These are phyloP conservation scores for Eledone cirrhosa DNA, from an alignment of 2,888 invertebrate species.

Conservation along the genomic window DNA sequence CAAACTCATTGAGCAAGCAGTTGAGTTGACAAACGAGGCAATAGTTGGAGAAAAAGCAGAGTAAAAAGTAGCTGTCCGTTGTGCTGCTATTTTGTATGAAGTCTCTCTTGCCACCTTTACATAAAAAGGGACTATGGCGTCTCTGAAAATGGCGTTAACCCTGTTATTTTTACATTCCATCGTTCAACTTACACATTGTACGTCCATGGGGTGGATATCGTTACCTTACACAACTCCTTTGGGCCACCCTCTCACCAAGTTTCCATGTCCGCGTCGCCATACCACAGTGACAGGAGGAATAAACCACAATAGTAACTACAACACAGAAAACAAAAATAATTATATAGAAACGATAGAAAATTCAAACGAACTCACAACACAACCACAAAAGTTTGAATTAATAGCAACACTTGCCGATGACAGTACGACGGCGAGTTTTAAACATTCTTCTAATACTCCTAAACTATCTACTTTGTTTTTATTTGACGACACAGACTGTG, in stretches of 20 bases:
- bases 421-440: no score
- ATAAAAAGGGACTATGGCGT: not conserved
- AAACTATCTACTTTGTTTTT: not conserved
- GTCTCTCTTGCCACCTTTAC: no score
- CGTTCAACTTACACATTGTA: not conserved
- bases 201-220: not conserved
- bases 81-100: no score
- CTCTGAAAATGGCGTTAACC: slow-evolving; percentile 15
- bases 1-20: not conserved
- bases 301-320: no score
- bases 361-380: no score
- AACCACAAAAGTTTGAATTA: no score
- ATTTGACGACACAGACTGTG: not conserved
- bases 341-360: no score
- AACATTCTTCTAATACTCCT: no score
- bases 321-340: no score
- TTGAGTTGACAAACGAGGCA: not conserved
- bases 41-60: no score
- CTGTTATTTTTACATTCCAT: not conserved
- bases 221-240: slow-evolving; percentile 5
- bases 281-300: not conserved
- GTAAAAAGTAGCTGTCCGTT: no score
- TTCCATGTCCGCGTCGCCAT: not conserved
- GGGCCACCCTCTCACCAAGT: not conserved
- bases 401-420: no score